Conservation (phyloP, 2,797 vertebrate genomes). For the Hemibagrus guttatus region DNA sequence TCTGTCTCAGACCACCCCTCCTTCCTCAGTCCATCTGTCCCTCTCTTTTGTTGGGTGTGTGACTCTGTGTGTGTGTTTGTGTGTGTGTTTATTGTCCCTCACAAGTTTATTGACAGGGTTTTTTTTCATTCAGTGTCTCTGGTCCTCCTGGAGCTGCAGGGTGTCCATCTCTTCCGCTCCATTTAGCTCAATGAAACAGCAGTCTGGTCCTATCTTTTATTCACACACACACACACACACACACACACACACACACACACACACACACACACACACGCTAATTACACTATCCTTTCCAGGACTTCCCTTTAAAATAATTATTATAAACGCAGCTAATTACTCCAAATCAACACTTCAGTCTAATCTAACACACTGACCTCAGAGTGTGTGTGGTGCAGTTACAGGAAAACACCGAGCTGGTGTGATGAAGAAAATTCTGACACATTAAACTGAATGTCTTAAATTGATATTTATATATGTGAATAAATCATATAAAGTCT, state of each 20-base stretch:
- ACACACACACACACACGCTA: conserved; percentile 55
- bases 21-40: conserved; percentile 84
- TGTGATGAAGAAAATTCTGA: background rate
- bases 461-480: background rate
- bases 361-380: background rate
- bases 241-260: conserved; percentile 33
- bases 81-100: conserved; percentile 81
- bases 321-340: conserved; percentile 14
- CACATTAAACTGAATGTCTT: background rate
- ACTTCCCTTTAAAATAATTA: background rate
- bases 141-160: conserved; percentile 71
- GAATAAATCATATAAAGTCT: background rate
- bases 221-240: conserved; percentile 57
- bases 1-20: conserved; percentile 60
- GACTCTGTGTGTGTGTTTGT: conserved; percentile 45
- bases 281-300: conserved; percentile 8
- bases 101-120: conserved; percentile 76
- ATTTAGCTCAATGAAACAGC: conserved; percentile 89
- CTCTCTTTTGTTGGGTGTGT: conserved; percentile 68
- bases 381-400: background rate
- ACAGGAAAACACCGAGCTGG: background rate
- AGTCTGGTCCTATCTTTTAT: conserved; percentile 67
- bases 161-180: conserved; percentile 89
- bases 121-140: conserved; percentile 75
- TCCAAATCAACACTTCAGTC: background rate